Conservation (phyloP, 1,140 invertebrate genomes). For the Dinoponera quadriceps region DNA sequence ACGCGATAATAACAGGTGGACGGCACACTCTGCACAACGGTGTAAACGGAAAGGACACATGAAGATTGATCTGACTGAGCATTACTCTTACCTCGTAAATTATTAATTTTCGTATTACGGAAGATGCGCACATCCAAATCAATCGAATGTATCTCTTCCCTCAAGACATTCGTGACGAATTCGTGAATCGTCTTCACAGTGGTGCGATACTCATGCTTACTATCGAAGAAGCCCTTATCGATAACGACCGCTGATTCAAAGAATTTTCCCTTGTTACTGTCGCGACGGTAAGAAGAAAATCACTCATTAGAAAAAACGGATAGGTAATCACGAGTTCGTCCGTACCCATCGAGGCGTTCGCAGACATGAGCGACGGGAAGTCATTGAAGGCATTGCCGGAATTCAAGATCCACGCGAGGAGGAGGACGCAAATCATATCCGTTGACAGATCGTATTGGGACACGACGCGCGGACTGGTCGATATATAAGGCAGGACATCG, state of each 20-base stretch:
- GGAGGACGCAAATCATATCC: constrained; percentile 76
- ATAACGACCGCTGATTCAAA: constrained; percentile 75
- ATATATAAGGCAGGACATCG: constrained; percentile 64
- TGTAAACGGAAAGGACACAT: neutral
- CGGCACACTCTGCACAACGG: neutral
- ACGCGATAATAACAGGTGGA: no score
- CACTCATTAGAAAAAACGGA: constrained; percentile 2
- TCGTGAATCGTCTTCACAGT: constrained; percentile 87
- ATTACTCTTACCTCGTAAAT: constrained; percentile 87
- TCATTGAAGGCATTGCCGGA: constrained; percentile 82
- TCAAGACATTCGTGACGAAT: constrained; percentile 87
- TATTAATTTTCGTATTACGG: constrained; percentile 87
- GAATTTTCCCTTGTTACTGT: constrained; percentile 15
- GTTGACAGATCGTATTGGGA: constrained; percentile 25
- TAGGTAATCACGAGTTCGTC: neutral
- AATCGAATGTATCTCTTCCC: constrained; percentile 87
- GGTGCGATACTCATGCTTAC: constrained; percentile 85
- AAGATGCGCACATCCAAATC: constrained; percentile 88
- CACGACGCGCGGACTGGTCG: neutral
- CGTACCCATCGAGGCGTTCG: constrained; percentile 90
- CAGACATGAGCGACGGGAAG: constrained; percentile 89
- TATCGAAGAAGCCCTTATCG: constrained; percentile 76
- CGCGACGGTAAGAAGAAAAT: neutral
- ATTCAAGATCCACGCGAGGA: constrained; percentile 61
- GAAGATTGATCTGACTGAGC: neutral